A percentile compares a stretch with the other conserved stretches of the same genome.
phyloP scores from a whole-genome alignment of 2,797 vertebrate species.

The Sciaenops ocellatus region DNA sequence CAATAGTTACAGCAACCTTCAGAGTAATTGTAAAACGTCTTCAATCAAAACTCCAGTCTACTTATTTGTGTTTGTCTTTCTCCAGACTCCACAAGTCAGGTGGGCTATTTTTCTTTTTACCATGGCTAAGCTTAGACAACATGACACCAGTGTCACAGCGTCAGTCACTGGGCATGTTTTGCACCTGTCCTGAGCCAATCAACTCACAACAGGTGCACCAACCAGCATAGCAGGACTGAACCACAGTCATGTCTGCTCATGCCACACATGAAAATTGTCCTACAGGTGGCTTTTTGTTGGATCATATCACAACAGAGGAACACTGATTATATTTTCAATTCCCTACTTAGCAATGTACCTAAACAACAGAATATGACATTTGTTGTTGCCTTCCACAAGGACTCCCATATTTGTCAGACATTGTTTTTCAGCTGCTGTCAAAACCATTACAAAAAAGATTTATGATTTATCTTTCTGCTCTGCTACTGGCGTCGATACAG shows the following conservation, averaged over 20 bases:
- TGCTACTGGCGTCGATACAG: too few relatives aligned
- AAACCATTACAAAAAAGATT: neutral
- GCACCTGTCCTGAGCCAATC: constrained; percentile 33
- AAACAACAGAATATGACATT: neutral
- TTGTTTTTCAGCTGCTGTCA: neutral
- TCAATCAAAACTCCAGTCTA: neutral
- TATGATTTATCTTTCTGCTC: too few relatives aligned
- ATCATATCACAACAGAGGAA: neutral
- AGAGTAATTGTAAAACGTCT: neutral
- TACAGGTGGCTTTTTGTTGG: neutral
- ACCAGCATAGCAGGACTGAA: neutral
- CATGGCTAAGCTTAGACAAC: neutral
- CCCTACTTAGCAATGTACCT: neutral
- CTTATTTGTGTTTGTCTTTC: neutral
- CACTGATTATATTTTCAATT: neutral
- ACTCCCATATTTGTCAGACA: neutral
- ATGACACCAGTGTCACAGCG: constrained; percentile 7
- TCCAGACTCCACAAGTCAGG: neutral
- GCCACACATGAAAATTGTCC: neutral
- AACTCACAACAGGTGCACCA: constrained; percentile 27
- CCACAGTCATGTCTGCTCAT: neutral
- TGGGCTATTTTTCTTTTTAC: neutral
- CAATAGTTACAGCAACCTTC: neutral
- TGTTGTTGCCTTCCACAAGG: neutral
- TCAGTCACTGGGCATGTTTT: constrained; percentile 1